Conservation (phyloP, 2,113 vertebrate species). For the Pyrgilauda ruficollis region DNA sequence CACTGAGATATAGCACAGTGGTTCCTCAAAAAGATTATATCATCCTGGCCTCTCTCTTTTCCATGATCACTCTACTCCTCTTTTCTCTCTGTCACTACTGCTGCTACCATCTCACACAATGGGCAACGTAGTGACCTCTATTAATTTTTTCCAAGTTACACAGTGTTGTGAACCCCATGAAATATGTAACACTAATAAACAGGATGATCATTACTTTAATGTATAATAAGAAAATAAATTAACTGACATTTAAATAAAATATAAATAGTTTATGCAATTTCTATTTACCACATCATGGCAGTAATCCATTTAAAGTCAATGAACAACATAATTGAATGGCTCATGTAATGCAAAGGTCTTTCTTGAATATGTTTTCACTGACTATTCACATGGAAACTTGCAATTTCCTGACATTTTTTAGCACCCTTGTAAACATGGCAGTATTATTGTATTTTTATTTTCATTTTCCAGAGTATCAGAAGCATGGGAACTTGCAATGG, state of each 20-base stretch:
- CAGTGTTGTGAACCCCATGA: conserved; percentile 29
- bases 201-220: conserved; percentile 47
- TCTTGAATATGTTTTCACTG: neutral
- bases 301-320: conserved; percentile 51
- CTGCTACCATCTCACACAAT: neutral
- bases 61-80: neutral
- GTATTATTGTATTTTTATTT: neutral
- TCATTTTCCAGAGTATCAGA: neutral
- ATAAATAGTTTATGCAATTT: conserved; percentile 62
- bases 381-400: neutral
- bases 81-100: neutral
- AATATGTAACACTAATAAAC: conserved; percentile 65
- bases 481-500: neutral
- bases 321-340: conserved; percentile 44
- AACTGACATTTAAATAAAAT: conserved; percentile 65
- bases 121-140: neutral
- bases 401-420: neutral
- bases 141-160: conserved; percentile 32
- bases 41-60: neutral
- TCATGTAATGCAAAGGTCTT: neutral
- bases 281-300: conserved; percentile 49
- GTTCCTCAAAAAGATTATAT: neutral
- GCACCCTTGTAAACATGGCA: neutral
- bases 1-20: neutral
- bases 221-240: conserved; percentile 67